A percentile compares a stretch with the other conserved stretches of the same genome.
These are phyloP conservation scores for Unio pictorum DNA, from an alignment of 2,888 invertebrate genomes.

Conservation along the genomic window DNA sequence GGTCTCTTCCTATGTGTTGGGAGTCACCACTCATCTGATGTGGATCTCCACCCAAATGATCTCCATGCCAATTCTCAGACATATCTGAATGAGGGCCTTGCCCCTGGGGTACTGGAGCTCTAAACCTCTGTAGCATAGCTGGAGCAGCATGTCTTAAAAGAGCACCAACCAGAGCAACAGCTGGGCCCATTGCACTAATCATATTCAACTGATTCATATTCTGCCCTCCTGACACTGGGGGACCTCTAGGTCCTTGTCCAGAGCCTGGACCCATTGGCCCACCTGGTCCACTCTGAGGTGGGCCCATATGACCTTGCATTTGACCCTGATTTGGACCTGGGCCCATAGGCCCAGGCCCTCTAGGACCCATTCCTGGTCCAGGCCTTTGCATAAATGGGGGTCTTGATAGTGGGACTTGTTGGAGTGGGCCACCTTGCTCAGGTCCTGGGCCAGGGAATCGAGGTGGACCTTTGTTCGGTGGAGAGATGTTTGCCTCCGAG, in stretches of 20 bases:
- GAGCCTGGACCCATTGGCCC: slow-evolving; percentile 23
- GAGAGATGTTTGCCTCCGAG: slow-evolving; percentile 32
- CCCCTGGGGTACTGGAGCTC: slow-evolving; percentile 27
- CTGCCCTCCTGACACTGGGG: slow-evolving; percentile 22
- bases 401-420: slow-evolving; percentile 19
- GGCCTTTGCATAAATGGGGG: slow-evolving; percentile 33
- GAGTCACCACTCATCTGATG: too few relatives aligned
- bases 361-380: slow-evolving; percentile 26
- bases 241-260: slow-evolving; percentile 21
- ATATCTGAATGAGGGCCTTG: slow-evolving; percentile 8
- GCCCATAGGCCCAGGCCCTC: slow-evolving; percentile 19
- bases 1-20: too few relatives aligned
- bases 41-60: too few relatives aligned
- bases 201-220: slow-evolving; percentile 22
- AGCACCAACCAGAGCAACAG: slow-evolving; percentile 46
- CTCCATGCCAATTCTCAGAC: slow-evolving; percentile 1
- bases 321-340: slow-evolving; percentile 21
- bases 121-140: slow-evolving; percentile 25
- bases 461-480: slow-evolving; percentile 21
- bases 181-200: slow-evolving; percentile 18
- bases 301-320: slow-evolving; percentile 17
- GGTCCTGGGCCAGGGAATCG: slow-evolving; percentile 13
- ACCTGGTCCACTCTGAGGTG: slow-evolving; percentile 14
- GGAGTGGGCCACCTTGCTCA: slow-evolving; percentile 18
- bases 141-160: slow-evolving; percentile 41